Evolutionary conservation across 2,113 vertebrate species (phyloP), one percentile per base, ranked within the genome.

Genomic region (Catharus bicknelli): DNA sequence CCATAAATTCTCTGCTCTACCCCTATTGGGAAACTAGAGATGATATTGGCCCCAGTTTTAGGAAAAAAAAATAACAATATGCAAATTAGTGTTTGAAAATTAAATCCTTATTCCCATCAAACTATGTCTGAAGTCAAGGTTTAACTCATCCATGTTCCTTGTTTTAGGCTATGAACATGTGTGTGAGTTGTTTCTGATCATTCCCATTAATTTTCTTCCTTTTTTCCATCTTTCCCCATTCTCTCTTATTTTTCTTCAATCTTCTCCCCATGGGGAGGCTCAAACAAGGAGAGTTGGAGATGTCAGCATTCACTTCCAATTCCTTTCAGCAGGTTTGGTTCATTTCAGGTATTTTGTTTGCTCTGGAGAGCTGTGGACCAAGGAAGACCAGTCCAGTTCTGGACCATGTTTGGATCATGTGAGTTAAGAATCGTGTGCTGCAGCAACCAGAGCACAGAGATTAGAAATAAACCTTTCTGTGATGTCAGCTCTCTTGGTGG

Each of bases 51-150:
- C 50, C 16, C 29, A 63, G 16, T 53, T 92, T 69, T 68, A 88
- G 10, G 21, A 80, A 91, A 83, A 62, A 62, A 62, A 79, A 79
- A 89, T 11, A 87, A 34, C 54, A 64, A 12, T 36, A 26, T 43
- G 16, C n/a, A 42, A 68, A 61, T 86, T 77, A 57, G 32, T 4
- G 0, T 70, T 93, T 88, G 51, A 70, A 80, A 94, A 91, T 67
- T 0, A 85, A 91, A 85, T 70, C 55, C 34, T 82, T 94, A 53
- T 73, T 94, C 66, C 58, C 62, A 30, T 51, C 47, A 85, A 80
- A 30, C 42, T 86, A 21, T 11, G 79, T 50, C 38, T 85, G 51
- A 68, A 92, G 20, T 86, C n/a, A 20, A 73, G 45, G 50, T 93
- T 92, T 82, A 66, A 89, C 59, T 85, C 29, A 19, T 64, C 58